Evolutionary conservation across 2,888 invertebrate genomes (phyloP), one percentile per base, ranked within the genome.

Genomic region (Periphyllus acericola): DNA sequence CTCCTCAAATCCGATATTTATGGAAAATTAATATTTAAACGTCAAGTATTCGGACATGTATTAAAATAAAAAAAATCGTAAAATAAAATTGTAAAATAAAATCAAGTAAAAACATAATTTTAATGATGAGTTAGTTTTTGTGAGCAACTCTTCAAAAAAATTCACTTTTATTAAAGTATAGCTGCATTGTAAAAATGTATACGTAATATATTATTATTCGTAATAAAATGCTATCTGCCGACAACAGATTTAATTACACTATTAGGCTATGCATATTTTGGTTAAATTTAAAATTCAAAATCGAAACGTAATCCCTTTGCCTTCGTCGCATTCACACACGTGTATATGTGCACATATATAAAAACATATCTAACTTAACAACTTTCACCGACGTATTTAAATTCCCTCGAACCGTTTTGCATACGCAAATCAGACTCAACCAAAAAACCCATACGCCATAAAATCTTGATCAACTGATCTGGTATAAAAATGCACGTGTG

Each of bases 401-500:
- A 74, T 75, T 83, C 74, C 74, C 40, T 46, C 29, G 21, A 29
- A 83, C 79, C 79, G 32, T 80, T 87, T 87, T 80, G 60, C 86
- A 80, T 80, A 87, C 86, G 80, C 29, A 87, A 80, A 80, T 87
- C 71, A 36, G 25, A 72, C 74, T 72, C 46, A 71, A 78, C 68
- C 68, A 72, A 55, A 86, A 78, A 80, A 83, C 72, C 46, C 46
- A 34, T 29, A 6, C 60, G 74, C 86, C 74, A 74, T 87, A 80
- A 87, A 80, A 87, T 80, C 80, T 80, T 87, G 86, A 87, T 80
- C 80, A 36, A 87, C 86, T 36, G 80, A 86, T 79, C 72, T 71
- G 72, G 86, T 72, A 66, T 72, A 72, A 76, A 84, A 85, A 85
- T 34, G 68, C 85, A 79, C 76, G 78, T 52, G 52, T 78, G 86